Percentiles rank a stretch among this genome's conserved stretches.
Conservation (phyloP, 1,140 invertebrate species). For the Aphelenchoides fujianensis region DNA sequence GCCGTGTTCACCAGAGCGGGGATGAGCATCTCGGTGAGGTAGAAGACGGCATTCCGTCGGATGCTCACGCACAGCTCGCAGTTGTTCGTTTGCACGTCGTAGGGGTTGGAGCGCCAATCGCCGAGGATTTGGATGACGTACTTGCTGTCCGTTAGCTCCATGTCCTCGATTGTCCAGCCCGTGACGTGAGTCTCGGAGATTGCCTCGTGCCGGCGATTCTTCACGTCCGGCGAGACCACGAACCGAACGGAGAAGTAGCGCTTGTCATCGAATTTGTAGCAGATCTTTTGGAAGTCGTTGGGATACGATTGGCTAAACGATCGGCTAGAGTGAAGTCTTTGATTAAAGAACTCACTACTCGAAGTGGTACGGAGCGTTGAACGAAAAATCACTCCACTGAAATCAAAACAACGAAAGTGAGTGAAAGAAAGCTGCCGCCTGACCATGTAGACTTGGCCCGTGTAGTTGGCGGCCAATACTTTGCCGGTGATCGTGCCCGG, state of each 20-base stretch:
- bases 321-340: conserved; percentile 52
- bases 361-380: conserved; percentile 50
- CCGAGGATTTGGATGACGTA: conserved; percentile 58
- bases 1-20: conserved; percentile 54
- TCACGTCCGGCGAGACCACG: conserved; percentile 55
- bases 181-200: conserved; percentile 55
- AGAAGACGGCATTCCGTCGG: conserved; percentile 59
- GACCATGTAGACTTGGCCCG: conserved; percentile 60
- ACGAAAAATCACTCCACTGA: conserved; percentile 57
- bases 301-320: conserved; percentile 55
- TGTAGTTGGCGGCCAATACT: conserved; percentile 61
- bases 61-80: conserved; percentile 58
- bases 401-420: no score
- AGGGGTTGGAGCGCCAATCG: conserved; percentile 59
- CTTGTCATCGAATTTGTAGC: conserved; percentile 63
- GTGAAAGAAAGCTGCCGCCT: no score
- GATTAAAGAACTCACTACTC: conserved; percentile 33
- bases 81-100: conserved; percentile 59
- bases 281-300: conserved; percentile 58
- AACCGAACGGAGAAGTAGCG: conserved; percentile 60
- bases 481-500: conserved; percentile 55
- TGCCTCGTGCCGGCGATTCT: conserved; percentile 49
- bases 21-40: conserved; percentile 55
- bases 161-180: conserved; percentile 56
- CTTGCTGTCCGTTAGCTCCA: conserved; percentile 54